Base-by-base conservation (phyloP, 1,140 invertebrate species). In the Calliopsis andreniformis region DNA sequence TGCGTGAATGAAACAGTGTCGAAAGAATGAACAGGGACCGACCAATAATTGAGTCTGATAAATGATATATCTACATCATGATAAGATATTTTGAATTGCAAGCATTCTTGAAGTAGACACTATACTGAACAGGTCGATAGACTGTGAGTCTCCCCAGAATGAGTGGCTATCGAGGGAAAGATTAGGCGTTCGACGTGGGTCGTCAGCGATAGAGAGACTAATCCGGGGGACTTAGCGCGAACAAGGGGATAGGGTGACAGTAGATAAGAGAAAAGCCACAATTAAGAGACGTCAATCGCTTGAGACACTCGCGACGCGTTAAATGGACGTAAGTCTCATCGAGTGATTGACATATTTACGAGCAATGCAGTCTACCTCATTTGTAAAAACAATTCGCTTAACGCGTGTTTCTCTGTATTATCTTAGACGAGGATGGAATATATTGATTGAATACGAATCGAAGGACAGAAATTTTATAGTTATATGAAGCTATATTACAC, bases 141-240 rank as follows among this genome's bases (percentile, higher is more conserved):
- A 69, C 71, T 80, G 71, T n/a, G n/a, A n/a, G 80, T 67, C 81
- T 14, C 23, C 14, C 53, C 47, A 45, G 7, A 42, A 25, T 28
- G 35, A 76, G 56, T 55, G 49, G 73, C 80, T 81, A 86, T 86
- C 85, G 83, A 63, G 79, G 76, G 58, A 87, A 89, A 89, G 89
- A 91, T 91, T 91, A 91, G 83, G 69, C 83, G 78, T 76, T 75
- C 72, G 80, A 89, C 82, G 83, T 85, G 87, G 88, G 86, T 87
- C 86, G 78, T 76, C 79, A 84, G 84, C 85, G 89, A 91, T 90
- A 90, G 86, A 91, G 89, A 85, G 84, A 89, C 86, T 91, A 91
- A 92, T 91, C 91, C 88, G 30, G 43, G 62, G 72, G 87, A 85
- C 86, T 90, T 89, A 85, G 82, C 75, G 80, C 68, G 77, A 76